phyloP scores from a whole-genome alignment of 92 coral and sea anemone species.

The Epizoanthus rinbou region DNA sequence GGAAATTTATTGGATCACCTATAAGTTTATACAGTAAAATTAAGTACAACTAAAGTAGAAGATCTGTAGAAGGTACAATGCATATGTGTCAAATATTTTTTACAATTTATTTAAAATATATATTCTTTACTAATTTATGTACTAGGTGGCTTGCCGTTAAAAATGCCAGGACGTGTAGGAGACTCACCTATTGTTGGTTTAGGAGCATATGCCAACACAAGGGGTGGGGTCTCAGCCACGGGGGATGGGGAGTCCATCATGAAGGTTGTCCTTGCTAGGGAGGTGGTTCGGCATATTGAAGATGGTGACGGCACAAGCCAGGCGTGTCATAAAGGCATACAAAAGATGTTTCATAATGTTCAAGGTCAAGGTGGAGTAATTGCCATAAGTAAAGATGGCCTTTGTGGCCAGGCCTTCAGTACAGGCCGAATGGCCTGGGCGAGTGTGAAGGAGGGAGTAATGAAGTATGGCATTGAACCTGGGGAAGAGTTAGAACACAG shows the following conservation, averaged over 20 bases:
- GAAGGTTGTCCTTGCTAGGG: slow-evolving; percentile 84
- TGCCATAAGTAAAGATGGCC: slow-evolving; percentile 72
- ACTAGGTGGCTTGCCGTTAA: slow-evolving; percentile 74
- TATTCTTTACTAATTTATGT: too few species aligned
- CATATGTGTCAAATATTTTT: too few species aligned
- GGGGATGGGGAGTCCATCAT: slow-evolving; percentile 94
- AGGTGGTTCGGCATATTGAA: slow-evolving; percentile 75
- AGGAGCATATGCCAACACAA: slow-evolving; percentile 84
- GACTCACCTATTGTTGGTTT: slow-evolving; percentile 89
- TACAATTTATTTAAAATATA: too few species aligned
- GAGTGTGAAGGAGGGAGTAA: slow-evolving; percentile 59
- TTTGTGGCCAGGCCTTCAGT: slow-evolving; percentile 72
- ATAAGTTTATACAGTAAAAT: background rate
- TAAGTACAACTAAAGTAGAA: too few species aligned
- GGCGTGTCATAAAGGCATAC: slow-evolving; percentile 65
- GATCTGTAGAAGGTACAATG: too few species aligned
- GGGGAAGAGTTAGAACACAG: slow-evolving; percentile 49
- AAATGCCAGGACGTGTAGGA: slow-evolving; percentile 89
- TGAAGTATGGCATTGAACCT: slow-evolving; percentile 71
- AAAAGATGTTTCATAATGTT: slow-evolving; percentile 59
- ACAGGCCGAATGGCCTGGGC: slow-evolving; percentile 88
- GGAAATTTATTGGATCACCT: too few species aligned
- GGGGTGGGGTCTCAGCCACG: slow-evolving; percentile 80
- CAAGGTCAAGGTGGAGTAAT: slow-evolving; percentile 85
- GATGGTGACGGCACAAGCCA: slow-evolving; percentile 53